phyloP scores from a whole-genome alignment of 1,140 invertebrate genomes.

The Metaphire vulgaris region DNA sequence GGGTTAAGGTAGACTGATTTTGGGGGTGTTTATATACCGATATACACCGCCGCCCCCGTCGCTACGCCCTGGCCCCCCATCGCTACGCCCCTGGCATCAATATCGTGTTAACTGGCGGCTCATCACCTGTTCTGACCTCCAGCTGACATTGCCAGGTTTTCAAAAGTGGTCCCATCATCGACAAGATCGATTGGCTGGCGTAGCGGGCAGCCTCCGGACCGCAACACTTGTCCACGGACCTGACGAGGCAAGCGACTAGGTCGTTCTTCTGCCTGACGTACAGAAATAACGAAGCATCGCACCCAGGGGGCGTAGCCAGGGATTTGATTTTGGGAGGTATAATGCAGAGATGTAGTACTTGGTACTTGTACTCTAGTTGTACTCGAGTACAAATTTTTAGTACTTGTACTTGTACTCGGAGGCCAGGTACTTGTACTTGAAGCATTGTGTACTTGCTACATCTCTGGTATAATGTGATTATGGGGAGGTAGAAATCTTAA shows the following conservation, averaged over 20 bases:
- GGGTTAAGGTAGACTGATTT: no score
- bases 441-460: no score
- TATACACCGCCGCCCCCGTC: no score
- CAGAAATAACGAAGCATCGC: no score
- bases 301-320: no score
- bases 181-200: neutral
- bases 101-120: neutral
- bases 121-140: neutral
- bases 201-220: neutral
- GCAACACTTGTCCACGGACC: neutral
- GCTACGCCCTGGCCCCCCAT: neutral
- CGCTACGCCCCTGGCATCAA: neutral
- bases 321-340: neutral
- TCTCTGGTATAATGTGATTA: no score
- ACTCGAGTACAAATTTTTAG: neutral
- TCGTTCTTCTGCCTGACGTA: no score
- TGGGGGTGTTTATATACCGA: no score
- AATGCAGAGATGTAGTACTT: neutral
- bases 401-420: neutral
- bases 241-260: neutral
- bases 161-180: neutral
- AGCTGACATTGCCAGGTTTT: neutral
- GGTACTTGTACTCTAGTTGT: neutral
- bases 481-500: no score
- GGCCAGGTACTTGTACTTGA: no score